A percentile compares a stretch with the other conserved stretches of the same genome.
Conservation (phyloP, 2,888 invertebrate species). For the Pinctada fucata region DNA sequence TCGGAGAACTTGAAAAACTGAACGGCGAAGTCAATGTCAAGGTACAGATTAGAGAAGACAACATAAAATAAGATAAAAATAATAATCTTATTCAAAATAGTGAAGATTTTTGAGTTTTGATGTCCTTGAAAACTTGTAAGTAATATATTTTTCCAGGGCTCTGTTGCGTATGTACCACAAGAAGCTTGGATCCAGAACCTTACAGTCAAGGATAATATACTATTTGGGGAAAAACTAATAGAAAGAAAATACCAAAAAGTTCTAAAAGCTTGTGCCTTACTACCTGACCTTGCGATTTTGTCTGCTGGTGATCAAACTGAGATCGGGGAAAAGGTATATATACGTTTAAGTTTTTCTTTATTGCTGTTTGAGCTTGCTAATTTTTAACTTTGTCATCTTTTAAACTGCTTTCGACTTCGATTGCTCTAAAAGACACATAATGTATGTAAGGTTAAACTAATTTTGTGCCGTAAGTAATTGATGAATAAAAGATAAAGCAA, state of each 20-base stretch:
- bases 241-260: slow-evolving; percentile 86
- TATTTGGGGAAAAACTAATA: slow-evolving; percentile 89
- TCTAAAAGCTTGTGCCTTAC: slow-evolving; percentile 92
- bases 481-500: too few species aligned
- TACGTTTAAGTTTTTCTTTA: background rate
- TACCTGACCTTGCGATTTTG: slow-evolving; percentile 93
- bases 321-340: slow-evolving; percentile 91
- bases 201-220: slow-evolving; percentile 92
- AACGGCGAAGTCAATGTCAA: slow-evolving; percentile 65
- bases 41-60: slow-evolving; percentile 46
- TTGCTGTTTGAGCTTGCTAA: too few species aligned
- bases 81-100: too few species aligned
- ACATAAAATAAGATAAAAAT: too few species aligned
- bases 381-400: too few species aligned
- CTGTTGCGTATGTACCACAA: slow-evolving; percentile 80
- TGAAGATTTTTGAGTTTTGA: too few species aligned
- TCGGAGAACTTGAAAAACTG: slow-evolving; percentile 73
- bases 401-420: too few species aligned
- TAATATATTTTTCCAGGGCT: slow-evolving; percentile 68
- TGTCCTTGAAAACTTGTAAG: too few species aligned
- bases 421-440: too few species aligned
- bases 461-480: too few species aligned
- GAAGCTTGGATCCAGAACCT: slow-evolving; percentile 98
- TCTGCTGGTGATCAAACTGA: slow-evolving; percentile 94
- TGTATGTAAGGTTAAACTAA: too few species aligned